Evolutionary conservation across 92 coral and sea anemone genomes (phyloP).

Genomic region (Epizoanthus ramosus): DNA sequence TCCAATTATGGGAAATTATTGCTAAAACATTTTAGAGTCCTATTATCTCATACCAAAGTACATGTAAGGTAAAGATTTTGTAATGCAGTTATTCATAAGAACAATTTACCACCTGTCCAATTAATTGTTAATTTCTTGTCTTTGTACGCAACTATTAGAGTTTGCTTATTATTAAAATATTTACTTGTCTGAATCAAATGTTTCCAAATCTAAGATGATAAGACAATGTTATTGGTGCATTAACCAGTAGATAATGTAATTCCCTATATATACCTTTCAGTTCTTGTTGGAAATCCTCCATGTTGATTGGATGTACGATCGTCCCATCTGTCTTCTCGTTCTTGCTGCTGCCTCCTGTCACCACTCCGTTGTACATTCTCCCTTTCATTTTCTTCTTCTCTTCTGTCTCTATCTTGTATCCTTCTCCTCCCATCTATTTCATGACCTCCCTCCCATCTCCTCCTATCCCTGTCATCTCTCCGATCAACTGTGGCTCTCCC

Average conservation of each 20-base stretch:
- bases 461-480: conserved; percentile 21
- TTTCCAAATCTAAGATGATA: too few relatives aligned
- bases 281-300: neutral
- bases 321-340: conserved; percentile 3
- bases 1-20: too few relatives aligned
- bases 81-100: too few relatives aligned
- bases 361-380: conserved; percentile 23
- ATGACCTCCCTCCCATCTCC: conserved; percentile 33
- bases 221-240: too few relatives aligned
- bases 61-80: too few relatives aligned
- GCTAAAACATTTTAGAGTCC: too few relatives aligned
- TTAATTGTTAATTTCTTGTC: too few relatives aligned
- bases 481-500: conserved; percentile 9
- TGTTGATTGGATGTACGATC: neutral
- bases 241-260: neutral
- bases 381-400: conserved; percentile 16
- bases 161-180: too few relatives aligned
- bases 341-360: neutral
- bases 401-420: conserved; percentile 25
- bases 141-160: too few relatives aligned
- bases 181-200: too few relatives aligned
- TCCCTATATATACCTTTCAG: neutral
- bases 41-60: too few relatives aligned
- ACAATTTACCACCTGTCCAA: too few relatives aligned
- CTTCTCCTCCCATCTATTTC: conserved; percentile 18